A percentile compares a stretch with the other conserved stretches of the same genome.
These are phyloP conservation scores for Pristiophorus japonicus DNA, from an alignment of 2,113 vertebrate species.

Conservation along the genomic window DNA sequence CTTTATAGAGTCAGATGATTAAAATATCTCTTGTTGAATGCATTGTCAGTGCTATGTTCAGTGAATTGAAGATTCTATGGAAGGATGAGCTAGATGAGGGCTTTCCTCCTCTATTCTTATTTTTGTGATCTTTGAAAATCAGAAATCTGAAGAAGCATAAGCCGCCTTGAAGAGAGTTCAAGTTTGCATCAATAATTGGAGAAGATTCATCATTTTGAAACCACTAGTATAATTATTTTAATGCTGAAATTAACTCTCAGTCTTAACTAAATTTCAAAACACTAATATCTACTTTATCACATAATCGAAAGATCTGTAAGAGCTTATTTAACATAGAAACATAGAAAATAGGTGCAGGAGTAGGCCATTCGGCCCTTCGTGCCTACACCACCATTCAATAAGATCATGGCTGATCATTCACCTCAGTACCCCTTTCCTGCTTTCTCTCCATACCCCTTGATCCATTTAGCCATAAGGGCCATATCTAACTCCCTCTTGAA, in stretches of 20 bases:
- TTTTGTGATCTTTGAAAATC: not conserved
- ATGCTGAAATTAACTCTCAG: not conserved
- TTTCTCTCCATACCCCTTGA: no score
- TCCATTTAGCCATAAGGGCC: no score
- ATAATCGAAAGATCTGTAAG: not conserved
- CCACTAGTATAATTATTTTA: not conserved
- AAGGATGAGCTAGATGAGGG: not conserved
- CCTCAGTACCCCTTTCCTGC: no score
- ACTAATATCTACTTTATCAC: not conserved
- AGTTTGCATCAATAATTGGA: not conserved
- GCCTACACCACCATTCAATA: no score
- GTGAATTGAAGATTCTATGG: not conserved
- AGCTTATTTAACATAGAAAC: no score
- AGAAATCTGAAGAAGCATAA: not conserved
- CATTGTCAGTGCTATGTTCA: not conserved
- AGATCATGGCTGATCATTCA: no score
- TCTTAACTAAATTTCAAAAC: not conserved
- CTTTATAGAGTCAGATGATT: not conserved
- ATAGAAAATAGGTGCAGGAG: no score
- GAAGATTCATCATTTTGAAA: not conserved
- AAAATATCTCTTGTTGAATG: not conserved
- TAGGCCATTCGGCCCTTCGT: no score
- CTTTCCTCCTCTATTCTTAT: not conserved
- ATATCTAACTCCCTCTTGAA: no score
- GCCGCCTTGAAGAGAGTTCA: not conserved